phyloP scores from a whole-genome alignment of 2,113 vertebrate genomes.

The Brienomyrus brachyistius region DNA sequence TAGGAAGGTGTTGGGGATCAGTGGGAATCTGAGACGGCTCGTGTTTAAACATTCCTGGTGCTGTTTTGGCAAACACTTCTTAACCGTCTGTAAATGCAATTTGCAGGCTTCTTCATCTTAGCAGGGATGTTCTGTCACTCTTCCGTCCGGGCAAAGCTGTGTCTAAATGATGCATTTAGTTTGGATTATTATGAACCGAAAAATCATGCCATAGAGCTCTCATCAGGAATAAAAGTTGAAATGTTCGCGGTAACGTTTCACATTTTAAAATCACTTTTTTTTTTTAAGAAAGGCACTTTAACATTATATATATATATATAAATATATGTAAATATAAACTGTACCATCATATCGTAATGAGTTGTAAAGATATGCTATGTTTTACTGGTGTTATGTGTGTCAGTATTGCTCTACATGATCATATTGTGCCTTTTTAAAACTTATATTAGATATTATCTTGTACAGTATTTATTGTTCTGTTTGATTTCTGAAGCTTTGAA shows the following conservation, averaged over 20 bases:
- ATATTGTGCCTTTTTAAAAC: slow-evolving; percentile 49
- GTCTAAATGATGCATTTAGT: slow-evolving; percentile 26
- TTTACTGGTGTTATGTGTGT: slow-evolving; percentile 40
- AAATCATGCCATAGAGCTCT: slow-evolving; percentile 42
- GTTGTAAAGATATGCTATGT: slow-evolving; percentile 52
- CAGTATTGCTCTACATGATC: slow-evolving; percentile 50
- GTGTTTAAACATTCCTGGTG: neutral
- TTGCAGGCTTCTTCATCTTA: neutral
- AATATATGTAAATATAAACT: slow-evolving; percentile 28
- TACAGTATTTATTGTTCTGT: slow-evolving; percentile 70
- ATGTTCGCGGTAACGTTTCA: slow-evolving; percentile 39
- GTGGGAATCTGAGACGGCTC: neutral
- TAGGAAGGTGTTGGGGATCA: neutral
- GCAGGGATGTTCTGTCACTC: neutral
- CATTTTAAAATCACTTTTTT: slow-evolving; percentile 40
- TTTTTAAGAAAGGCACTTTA: slow-evolving; percentile 64
- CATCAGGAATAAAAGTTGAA: slow-evolving; percentile 50
- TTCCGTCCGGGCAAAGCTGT: neutral
- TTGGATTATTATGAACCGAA: slow-evolving; percentile 22
- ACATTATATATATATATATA: slow-evolving; percentile 43
- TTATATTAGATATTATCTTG: slow-evolving; percentile 60
- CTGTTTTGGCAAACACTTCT: neutral
- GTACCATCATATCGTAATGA: slow-evolving; percentile 39
- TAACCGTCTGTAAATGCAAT: neutral
- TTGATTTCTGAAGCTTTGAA: slow-evolving; percentile 57